These are phyloP conservation scores for Phortica okadai DNA, from an alignment of 2,888 invertebrate genomes.

Conservation along the genomic window DNA sequence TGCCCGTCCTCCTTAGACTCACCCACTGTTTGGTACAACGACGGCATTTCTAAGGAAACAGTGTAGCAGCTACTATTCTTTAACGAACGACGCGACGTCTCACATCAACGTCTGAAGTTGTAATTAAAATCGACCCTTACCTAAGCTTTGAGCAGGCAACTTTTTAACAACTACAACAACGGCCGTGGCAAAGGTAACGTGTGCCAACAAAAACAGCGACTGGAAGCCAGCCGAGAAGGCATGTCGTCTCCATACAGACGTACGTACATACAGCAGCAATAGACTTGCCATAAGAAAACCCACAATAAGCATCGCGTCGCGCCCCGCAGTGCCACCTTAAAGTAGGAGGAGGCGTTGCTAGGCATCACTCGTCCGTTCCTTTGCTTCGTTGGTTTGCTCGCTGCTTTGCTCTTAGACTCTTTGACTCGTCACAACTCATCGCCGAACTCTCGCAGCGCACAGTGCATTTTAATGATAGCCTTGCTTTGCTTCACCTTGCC, in stretches of 20 bases:
- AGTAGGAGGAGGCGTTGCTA: slow-evolving; percentile 31
- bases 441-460: background rate
- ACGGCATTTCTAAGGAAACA: slow-evolving; percentile 6
- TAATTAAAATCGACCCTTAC: slow-evolving; percentile 31
- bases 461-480: slow-evolving; percentile 29
- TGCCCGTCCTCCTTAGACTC: background rate
- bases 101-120: slow-evolving; percentile 20
- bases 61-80: background rate
- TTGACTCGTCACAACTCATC: background rate
- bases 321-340: background rate
- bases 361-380: slow-evolving; percentile 6
- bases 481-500: background rate
- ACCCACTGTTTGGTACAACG: background rate
- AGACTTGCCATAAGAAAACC: slow-evolving; percentile 19
- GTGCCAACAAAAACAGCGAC: background rate
- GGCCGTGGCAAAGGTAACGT: background rate
- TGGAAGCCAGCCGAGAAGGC: background rate
- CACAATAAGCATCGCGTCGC: slow-evolving; percentile 13
- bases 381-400: background rate
- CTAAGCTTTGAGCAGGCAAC: slow-evolving; percentile 11
- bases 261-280: background rate
- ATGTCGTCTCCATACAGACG: background rate
- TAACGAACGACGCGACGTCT: background rate
- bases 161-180: slow-evolving; percentile 6
- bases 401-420: background rate